A percentile compares a stretch with the other conserved stretches of the same genome.
phyloP scores from a whole-genome alignment of 1,140 invertebrate genomes.

The Macrobrachium nipponense region DNA sequence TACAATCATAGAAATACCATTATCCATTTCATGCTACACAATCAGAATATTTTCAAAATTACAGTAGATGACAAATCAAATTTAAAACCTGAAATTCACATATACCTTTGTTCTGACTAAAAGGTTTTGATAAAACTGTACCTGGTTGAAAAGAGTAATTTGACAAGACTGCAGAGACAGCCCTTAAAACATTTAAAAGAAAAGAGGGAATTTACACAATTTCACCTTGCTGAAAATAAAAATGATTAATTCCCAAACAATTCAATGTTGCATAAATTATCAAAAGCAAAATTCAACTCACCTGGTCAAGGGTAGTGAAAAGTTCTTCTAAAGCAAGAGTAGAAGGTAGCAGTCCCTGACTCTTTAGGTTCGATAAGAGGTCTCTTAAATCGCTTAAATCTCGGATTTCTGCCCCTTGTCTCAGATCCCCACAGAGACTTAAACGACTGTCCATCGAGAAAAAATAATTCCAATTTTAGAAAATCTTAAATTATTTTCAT shows the following conservation, averaged over 20 bases:
- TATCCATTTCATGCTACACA: too few species aligned
- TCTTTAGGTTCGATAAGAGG: conserved; percentile 34
- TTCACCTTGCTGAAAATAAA: not conserved
- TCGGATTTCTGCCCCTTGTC: conserved; percentile 39
- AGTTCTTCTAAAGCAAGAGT: conserved; percentile 46
- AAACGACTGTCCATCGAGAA: conserved; percentile 26
- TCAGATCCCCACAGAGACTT: conserved; percentile 25
- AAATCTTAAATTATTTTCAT: not conserved
- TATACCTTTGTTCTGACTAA: too few species aligned
- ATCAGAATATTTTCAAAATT: too few species aligned
- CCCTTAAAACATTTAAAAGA: too few species aligned
- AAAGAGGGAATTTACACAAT: too few species aligned
- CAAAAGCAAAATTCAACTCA: not conserved
- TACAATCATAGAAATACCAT: not conserved
- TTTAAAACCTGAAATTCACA: too few species aligned
- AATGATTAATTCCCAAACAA: conserved; percentile 11
- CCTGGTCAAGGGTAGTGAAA: conserved; percentile 47
- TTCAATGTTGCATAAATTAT: not conserved
- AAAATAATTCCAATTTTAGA: not conserved
- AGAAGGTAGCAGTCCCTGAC: conserved; percentile 42
- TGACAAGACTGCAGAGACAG: too few species aligned
- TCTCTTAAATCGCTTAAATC: conserved; percentile 47
- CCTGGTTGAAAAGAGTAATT: too few species aligned
- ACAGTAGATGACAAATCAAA: too few species aligned
- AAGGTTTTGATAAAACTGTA: too few species aligned